Base-by-base conservation (phyloP, 2,888 invertebrate species). In the Dyspetes luteomarginatus region DNA sequence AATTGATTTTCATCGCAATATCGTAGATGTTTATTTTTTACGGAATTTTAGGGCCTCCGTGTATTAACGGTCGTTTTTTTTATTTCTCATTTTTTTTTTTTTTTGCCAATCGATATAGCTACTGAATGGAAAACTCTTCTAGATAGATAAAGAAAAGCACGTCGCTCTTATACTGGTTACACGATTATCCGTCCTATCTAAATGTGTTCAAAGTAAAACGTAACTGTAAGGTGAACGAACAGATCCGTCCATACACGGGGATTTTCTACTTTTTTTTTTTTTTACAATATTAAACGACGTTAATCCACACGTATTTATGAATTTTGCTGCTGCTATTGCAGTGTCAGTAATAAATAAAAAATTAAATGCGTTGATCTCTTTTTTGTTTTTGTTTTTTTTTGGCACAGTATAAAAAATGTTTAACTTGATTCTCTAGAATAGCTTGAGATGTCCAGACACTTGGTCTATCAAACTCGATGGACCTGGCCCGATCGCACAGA, bases 401-500 rank as follows among this genome's bases (percentile, higher is more conserved):
- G 62, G 30, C 3, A 48, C 7, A 7, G 43, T 74, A 64, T 52
- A 75, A 80, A 82, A 69, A 62, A n/a, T 43, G 45, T 30, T 30
- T 9, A 26, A n/a, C 15, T 56, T 36, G 88, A 85, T 72, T 67
- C 62, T 84, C 94, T 94, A 98, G 91, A 96, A 95, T 72, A 98
- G 93, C 92, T 97, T 98, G 82, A 98, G 94, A 92, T 98, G 96
- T 65, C 98, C 97, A 19, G 98, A 97, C 45, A 98, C 95, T 93
- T 94, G 93, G 91, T 98, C 96, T 85, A 98, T 94, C 55, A 95
- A 90, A 85, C 94, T 93, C 85, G 94, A 95, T 48, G 96, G 95
- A 2, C 97, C 98, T 60, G 98, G 99, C n/a, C 99, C 99, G 69
- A 99, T 94, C 0, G 97, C 98, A 73, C 98, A 93, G 0, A 98